Percentiles rank a stretch among this genome's conserved stretches.
phyloP scores from a whole-genome alignment of 2,797 vertebrate genomes.

The Rhynchonycteris naso region DNA sequence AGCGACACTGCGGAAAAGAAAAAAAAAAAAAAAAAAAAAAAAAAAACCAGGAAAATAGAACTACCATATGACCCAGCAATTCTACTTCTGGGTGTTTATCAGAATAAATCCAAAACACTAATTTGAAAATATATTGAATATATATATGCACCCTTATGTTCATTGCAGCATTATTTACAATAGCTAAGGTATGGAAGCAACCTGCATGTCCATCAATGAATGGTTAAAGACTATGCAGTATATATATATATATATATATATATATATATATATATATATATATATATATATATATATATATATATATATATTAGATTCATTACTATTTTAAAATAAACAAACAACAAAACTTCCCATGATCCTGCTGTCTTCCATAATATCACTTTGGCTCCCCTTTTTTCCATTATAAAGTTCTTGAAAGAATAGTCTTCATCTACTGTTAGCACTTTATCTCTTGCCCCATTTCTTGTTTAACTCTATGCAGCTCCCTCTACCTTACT shows the following conservation, averaged over 20 bases:
- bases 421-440: not conserved
- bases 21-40: too few relatives aligned
- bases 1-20: not conserved
- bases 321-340: not conserved
- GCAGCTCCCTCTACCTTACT: not conserved
- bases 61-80: not conserved
- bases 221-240: not conserved
- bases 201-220: not conserved
- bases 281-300: too few relatives aligned
- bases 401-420: not conserved
- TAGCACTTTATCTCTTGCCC: not conserved
- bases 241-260: too few relatives aligned
- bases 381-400: not conserved
- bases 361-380: not conserved
- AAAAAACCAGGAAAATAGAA: not conserved
- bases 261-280: too few relatives aligned
- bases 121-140: not conserved
- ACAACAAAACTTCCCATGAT: not conserved
- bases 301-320: not conserved
- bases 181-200: not conserved
- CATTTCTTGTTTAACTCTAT: rapidly evolving
- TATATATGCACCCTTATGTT: not conserved
- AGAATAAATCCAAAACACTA: not conserved
- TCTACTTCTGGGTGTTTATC: not conserved
- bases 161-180: not conserved